These are phyloP conservation scores for Willisornis vidua DNA, from an alignment of 2,113 vertebrate species.

Conservation along the genomic window DNA sequence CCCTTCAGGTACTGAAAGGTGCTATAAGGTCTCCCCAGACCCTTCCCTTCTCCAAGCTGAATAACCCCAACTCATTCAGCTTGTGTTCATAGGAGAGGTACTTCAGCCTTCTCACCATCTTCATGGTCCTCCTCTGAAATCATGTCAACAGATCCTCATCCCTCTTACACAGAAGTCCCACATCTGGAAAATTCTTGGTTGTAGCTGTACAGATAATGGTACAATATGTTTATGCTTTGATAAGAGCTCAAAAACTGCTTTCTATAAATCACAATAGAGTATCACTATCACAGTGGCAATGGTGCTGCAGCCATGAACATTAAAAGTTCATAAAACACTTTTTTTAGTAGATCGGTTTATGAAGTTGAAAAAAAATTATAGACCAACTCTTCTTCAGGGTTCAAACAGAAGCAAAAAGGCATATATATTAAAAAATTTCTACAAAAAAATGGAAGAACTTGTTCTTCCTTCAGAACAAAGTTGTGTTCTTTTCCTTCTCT, in stretches of 20 bases:
- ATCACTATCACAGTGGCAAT: neutral
- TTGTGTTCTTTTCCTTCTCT: neutral
- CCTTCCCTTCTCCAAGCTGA: fast-evolving
- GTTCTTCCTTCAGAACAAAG: neutral
- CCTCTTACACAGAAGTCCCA: neutral
- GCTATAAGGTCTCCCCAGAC: neutral
- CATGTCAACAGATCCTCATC: neutral
- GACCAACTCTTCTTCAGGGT: neutral
- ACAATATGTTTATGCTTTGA: neutral
- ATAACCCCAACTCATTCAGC: neutral
- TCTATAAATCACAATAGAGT: neutral
- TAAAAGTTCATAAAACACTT: neutral
- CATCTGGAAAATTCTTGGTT: neutral
- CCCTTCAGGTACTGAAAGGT: neutral
- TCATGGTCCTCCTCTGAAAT: neutral
- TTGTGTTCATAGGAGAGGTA: neutral
- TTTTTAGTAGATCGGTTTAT: neutral
- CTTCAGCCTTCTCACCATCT: neutral
- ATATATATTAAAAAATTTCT: neutral
- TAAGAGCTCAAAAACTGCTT: neutral
- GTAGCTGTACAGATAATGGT: neutral
- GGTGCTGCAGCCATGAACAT: neutral
- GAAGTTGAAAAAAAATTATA: neutral
- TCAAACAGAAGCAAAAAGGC: neutral
- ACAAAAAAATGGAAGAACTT: neutral